Evolutionary conservation across 2,797 vertebrate genomes (phyloP).

Genomic region (Poecilia gillii): DNA sequence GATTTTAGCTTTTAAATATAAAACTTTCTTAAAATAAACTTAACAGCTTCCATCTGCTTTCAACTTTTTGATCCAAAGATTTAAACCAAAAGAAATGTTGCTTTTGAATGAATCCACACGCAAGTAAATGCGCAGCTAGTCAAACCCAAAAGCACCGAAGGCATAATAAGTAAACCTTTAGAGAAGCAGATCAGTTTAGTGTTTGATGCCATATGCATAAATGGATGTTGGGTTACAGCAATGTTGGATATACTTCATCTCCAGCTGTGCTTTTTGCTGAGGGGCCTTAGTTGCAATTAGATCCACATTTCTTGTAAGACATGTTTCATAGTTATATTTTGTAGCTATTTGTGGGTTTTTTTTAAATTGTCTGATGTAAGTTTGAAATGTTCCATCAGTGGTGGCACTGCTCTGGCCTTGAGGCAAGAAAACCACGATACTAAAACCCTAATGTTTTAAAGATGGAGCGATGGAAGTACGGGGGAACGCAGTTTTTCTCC

Average conservation of each 20-base stretch:
- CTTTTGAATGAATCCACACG: background rate
- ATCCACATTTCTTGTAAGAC: background rate
- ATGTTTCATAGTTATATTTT: background rate
- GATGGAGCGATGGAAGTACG: background rate
- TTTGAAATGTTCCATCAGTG: background rate
- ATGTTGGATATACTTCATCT: background rate
- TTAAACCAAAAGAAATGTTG: background rate
- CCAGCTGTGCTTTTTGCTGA: background rate
- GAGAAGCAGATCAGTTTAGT: background rate
- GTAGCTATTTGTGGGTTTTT: background rate
- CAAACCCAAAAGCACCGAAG: background rate
- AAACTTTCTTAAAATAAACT: background rate
- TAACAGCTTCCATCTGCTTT: background rate
- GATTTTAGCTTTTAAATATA: background rate
- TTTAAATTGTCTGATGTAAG: background rate
- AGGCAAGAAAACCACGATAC: background rate
- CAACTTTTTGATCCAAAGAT: background rate
- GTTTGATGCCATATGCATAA: background rate
- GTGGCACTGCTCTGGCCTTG: background rate
- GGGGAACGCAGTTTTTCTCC: background rate
- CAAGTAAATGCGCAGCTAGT: background rate
- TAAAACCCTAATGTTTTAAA: conserved; percentile 3
- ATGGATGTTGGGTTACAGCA: background rate
- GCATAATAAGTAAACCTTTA: background rate
- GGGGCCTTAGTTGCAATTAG: background rate